These are phyloP conservation scores for Python bivittatus DNA, from an alignment of 2,113 vertebrate species.

Conservation along the genomic window DNA sequence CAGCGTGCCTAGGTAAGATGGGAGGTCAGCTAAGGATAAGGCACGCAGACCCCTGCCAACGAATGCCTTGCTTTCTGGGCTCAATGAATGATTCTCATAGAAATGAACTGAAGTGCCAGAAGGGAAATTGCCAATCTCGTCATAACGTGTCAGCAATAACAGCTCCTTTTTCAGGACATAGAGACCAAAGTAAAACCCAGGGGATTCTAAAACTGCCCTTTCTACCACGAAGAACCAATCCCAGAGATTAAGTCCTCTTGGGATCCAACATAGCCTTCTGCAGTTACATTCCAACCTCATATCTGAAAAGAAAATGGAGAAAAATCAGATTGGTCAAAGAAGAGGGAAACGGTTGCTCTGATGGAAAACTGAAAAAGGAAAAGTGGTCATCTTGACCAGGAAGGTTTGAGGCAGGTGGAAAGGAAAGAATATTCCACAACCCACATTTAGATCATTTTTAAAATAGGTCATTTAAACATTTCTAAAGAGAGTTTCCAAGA, in stretches of 20 bases:
- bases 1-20: not conserved
- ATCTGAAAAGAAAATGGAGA: not conserved
- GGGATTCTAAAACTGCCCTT: not conserved
- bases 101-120: not conserved
- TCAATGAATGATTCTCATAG: not conserved
- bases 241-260: not conserved
- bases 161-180: not conserved
- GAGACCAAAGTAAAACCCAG: not conserved
- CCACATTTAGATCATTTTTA: not conserved
- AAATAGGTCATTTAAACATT: not conserved
- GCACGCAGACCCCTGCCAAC: slow-evolving; percentile 29
- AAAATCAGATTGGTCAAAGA: not conserved
- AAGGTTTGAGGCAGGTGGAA: not conserved
- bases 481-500: not conserved
- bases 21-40: slow-evolving; percentile 48
- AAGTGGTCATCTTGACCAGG: no score
- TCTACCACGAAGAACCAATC: not conserved
- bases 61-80: not conserved
- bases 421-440: not conserved
- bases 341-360: no score
- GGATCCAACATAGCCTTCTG: not conserved
- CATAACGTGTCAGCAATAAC: slow-evolving; percentile 8
- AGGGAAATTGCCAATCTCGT: not conserved
- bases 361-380: no score
- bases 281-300: not conserved